Evolutionary conservation across 2,888 invertebrate genomes (phyloP), one percentile per base, ranked within the genome.

Genomic region (Anthrax anthrax): DNA sequence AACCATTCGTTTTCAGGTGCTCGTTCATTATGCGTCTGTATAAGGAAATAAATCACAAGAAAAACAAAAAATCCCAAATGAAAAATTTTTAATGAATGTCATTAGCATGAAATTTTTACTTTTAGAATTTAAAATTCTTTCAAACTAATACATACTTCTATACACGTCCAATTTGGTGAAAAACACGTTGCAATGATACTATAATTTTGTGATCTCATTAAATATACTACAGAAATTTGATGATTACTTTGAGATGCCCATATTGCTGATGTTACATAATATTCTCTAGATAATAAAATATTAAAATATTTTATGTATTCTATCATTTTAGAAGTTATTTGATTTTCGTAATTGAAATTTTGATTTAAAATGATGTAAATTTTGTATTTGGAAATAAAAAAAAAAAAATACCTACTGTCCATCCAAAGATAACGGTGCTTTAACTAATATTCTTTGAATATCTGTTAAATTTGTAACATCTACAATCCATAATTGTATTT

Each of bases 121-220:
- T 36, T 4, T 36, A 13, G n/a, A 36, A 4, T 36, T 36, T 13
- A 36, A 46, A 23, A 23, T 14, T 12, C 18, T n/a, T 18, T 36
- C 18, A 18, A n/a, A 37, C 17, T n/a, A 38, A 13, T 6, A 60
- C 72, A 67, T 59, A 89, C 90, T 77, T 88, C 84, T 54, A 78
- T 74, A 69, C 95, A 95, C 47, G 80, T 78, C 81, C 89, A 86
- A 62, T 80, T 81, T 9, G 84, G 83, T 39, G 81, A 78, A 50
- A 80, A 77, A 67, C 95, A 95, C 52, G 88, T 78, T 52, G 89
- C 84, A 57, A 94, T 79, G 51, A 91, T 78, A 56, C 89, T 87
- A 54, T 87, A 76, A 68, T 95, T 95, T 71, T 96, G 95, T 39
- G 86, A 82, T 56, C 96, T 77, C 67, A 90, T 90, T 78, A 92